Evolutionary conservation across 2,797 vertebrate genomes (phyloP).

Genomic region (Echiichthys vipera): DNA sequence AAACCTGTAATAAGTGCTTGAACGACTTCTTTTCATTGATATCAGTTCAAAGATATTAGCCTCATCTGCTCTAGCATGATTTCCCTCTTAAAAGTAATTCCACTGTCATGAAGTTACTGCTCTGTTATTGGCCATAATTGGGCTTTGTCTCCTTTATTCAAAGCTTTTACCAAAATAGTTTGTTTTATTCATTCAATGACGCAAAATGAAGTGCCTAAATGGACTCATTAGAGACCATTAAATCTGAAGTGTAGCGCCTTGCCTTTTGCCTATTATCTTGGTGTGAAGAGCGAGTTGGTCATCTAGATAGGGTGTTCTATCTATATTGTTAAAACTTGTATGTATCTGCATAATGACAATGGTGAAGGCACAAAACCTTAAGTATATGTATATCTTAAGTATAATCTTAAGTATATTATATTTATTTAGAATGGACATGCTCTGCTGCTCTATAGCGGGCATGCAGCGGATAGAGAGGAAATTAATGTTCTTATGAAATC

Average conservation of each 20-base stretch:
- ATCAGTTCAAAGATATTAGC: constrained; percentile 38
- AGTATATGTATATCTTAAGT: too few relatives aligned
- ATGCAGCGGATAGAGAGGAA: too few relatives aligned
- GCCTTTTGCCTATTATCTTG: constrained; percentile 55
- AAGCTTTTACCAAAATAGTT: constrained; percentile 72
- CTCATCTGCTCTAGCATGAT: constrained; percentile 55
- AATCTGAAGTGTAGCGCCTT: constrained; percentile 66
- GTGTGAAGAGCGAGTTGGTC: constrained; percentile 9
- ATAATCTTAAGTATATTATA: too few relatives aligned
- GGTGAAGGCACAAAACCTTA: neutral
- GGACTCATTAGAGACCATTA: constrained; percentile 76
- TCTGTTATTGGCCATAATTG: constrained; percentile 63
- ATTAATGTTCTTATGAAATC: too few relatives aligned
- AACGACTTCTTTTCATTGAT: constrained; percentile 28
- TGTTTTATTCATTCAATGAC: constrained; percentile 65
- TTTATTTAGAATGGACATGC: too few relatives aligned
- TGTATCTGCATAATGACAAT: neutral
- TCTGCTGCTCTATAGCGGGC: too few relatives aligned
- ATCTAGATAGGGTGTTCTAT: constrained; percentile 18
- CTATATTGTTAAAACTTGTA: neutral
- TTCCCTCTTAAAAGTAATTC: constrained; percentile 64
- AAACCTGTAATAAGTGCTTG: constrained; percentile 5
- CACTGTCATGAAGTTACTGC: constrained; percentile 60
- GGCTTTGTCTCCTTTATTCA: constrained; percentile 54
- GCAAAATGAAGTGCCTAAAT: constrained; percentile 75